Evolutionary conservation across 2,797 vertebrate genomes (phyloP).

Genomic region (Mormyrops boulengeri): DNA sequence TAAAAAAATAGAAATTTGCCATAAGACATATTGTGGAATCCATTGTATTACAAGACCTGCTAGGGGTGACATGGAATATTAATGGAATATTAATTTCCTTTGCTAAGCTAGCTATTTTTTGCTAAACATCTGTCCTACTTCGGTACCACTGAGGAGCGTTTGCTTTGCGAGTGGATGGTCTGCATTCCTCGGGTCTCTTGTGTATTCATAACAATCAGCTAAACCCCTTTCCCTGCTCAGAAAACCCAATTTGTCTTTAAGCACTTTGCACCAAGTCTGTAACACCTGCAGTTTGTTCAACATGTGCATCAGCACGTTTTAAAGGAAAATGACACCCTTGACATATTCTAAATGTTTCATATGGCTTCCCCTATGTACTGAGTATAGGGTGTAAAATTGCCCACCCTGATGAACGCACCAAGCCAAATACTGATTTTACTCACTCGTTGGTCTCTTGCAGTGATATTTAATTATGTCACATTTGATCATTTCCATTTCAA

Average conservation of each 20-base stretch:
- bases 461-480: background rate
- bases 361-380: background rate
- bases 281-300: background rate
- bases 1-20: background rate
- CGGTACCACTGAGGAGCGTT: background rate
- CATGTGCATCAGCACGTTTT: background rate
- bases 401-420: background rate
- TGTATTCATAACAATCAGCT: background rate
- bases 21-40: background rate
- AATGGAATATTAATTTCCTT: background rate
- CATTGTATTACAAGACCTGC: background rate
- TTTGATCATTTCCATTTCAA: background rate
- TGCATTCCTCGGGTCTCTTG: background rate
- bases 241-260: background rate
- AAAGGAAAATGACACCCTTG: background rate
- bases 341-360: background rate
- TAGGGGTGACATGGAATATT: background rate
- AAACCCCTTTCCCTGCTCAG: background rate
- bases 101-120: background rate
- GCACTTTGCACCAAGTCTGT: background rate
- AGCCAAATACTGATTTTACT: background rate
- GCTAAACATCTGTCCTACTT: background rate
- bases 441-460: background rate
- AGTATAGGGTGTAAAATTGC: background rate
- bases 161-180: background rate